phyloP scores from a whole-genome alignment of 2,113 vertebrate species.

The Pampusana beccarii region DNA sequence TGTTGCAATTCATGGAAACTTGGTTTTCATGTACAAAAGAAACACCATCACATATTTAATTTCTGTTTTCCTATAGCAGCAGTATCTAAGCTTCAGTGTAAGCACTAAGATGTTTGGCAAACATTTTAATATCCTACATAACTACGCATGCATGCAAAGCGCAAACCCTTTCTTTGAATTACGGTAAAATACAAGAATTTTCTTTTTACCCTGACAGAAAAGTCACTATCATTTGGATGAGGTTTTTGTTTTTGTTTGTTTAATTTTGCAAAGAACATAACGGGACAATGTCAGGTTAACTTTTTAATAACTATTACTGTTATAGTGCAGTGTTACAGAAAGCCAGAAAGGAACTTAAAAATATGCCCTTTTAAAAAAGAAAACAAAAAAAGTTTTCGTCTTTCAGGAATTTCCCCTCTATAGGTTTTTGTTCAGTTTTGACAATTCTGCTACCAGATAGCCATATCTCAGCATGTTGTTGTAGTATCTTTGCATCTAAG shows the following conservation, averaged over 20 bases:
- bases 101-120: constrained; percentile 33
- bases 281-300: constrained; percentile 35
- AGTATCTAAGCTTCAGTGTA: constrained; percentile 48
- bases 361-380: neutral
- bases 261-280: neutral
- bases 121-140: constrained; percentile 40
- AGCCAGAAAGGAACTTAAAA: neutral
- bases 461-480: neutral
- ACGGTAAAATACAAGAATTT: neutral
- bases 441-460: neutral
- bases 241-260: neutral
- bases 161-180: constrained; percentile 75
- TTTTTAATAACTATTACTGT: neutral
- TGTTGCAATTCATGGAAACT: neutral
- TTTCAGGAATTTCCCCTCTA: neutral
- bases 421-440: neutral
- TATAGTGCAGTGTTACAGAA: neutral
- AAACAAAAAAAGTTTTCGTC: neutral
- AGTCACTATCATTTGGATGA: neutral
- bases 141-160: constrained; percentile 69
- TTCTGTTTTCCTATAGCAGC: neutral
- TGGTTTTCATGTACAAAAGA: constrained; percentile 46
- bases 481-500: neutral
- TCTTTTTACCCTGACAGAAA: neutral
- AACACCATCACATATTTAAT: neutral